These are phyloP conservation scores for Acanthurus lineatus DNA, from an alignment of 2,797 vertebrate genomes.

Conservation along the genomic window DNA sequence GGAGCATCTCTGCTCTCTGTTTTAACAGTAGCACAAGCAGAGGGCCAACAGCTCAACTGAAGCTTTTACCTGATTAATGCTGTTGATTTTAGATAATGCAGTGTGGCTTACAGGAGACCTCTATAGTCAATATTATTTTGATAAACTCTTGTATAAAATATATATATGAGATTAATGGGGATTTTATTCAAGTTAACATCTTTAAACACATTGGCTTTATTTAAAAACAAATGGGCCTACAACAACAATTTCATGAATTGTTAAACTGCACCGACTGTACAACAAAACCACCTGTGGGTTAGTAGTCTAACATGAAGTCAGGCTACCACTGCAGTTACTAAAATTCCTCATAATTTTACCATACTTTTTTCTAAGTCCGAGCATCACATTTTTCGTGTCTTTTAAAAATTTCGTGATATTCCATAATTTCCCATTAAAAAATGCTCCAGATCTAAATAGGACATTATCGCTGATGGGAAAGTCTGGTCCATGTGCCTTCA, in stretches of 20 bases:
- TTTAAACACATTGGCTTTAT: neutral
- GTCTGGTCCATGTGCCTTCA: neutral
- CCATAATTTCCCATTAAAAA: neutral
- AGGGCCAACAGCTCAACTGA: constrained; percentile 28
- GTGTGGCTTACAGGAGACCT: neutral
- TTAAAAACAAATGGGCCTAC: constrained; percentile 2
- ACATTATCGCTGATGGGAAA: neutral
- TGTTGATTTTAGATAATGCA: neutral
- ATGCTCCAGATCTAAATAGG: neutral
- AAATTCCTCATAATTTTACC: neutral
- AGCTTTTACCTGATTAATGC: constrained; percentile 22
- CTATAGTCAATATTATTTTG: neutral
- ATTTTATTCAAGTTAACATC: neutral
- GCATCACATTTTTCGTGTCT: neutral
- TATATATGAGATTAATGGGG: neutral
- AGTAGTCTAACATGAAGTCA: neutral
- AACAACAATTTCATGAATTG: neutral
- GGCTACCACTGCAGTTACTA: rapidly evolving
- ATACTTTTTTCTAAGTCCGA: neutral
- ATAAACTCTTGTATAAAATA: neutral
- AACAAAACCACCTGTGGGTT: constrained; percentile 69
- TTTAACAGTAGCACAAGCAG: constrained; percentile 28
- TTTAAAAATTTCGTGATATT: neutral
- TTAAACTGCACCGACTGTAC: constrained; percentile 11
- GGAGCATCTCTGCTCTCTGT: constrained; percentile 42